Evolutionary conservation across 2,797 vertebrate genomes (phyloP).

Genomic region (Paratrypauchen microcephalus): DNA sequence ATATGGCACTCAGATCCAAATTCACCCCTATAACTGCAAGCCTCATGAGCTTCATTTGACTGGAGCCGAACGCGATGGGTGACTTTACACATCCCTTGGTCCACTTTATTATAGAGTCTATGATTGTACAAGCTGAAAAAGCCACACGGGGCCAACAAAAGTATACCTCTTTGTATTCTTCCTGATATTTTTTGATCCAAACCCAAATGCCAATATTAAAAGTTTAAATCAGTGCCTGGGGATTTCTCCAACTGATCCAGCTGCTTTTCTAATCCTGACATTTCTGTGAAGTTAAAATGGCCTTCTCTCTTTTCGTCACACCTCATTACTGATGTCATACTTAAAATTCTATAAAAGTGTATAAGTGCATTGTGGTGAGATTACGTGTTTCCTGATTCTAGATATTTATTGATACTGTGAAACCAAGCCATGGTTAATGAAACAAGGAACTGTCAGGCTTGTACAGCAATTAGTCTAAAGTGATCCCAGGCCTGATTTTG

Average conservation of each 20-base stretch:
- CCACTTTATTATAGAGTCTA: no score
- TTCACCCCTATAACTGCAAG: no score
- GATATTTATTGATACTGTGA: slow-evolving; percentile 27
- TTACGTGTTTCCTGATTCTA: slow-evolving; percentile 37
- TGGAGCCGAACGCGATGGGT: no score
- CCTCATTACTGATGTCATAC: slow-evolving; percentile 48
- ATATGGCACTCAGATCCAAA: no score
- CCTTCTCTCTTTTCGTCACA: slow-evolving; percentile 39
- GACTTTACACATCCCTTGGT: no score
- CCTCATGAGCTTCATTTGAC: no score
- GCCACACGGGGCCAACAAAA: neutral
- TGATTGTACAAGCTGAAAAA: neutral
- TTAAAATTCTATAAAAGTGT: slow-evolving; percentile 29
- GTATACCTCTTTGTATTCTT: neutral
- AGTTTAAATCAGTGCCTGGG: slow-evolving; percentile 44
- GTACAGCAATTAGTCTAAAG: slow-evolving; percentile 45
- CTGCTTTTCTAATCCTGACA: slow-evolving; percentile 39
- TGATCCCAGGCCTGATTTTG: slow-evolving; percentile 44
- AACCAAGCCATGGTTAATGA: slow-evolving; percentile 35
- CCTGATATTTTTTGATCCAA: slow-evolving; percentile 1
- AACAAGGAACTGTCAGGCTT: slow-evolving; percentile 34
- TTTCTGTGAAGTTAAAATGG: slow-evolving; percentile 3
- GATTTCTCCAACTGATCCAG: slow-evolving; percentile 48
- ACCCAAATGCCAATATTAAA: slow-evolving; percentile 13
- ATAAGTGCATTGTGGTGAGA: slow-evolving; percentile 30